Evolutionary conservation across 2,888 invertebrate species (phyloP).

Genomic region (Sepioteuthis lessoniana): DNA sequence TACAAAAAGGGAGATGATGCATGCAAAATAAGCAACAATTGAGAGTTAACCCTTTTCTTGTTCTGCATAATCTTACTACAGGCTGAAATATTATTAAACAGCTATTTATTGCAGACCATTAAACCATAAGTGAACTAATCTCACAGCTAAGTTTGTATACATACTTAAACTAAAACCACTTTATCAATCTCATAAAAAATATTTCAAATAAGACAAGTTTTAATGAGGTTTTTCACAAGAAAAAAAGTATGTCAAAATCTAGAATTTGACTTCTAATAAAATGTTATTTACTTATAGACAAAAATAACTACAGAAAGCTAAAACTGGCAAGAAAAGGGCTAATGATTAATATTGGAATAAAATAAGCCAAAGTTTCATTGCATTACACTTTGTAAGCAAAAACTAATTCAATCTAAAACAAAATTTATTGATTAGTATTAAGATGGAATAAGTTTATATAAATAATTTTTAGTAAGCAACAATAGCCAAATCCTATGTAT

Average conservation of each 20-base stretch:
- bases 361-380: neutral
- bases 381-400: neutral
- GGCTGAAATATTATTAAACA: neutral
- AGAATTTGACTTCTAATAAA: neutral
- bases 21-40: no score
- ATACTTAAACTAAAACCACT: neutral
- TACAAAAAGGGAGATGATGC: no score
- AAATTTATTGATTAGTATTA: neutral
- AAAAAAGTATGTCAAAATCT: neutral
- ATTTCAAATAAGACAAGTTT: neutral
- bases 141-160: neutral
- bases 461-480: neutral
- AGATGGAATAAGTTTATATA: neutral
- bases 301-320: neutral
- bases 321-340: neutral
- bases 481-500: neutral
- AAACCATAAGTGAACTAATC: neutral
- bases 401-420: neutral
- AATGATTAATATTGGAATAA: neutral
- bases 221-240: neutral
- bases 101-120: neutral
- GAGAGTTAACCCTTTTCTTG: no score
- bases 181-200: neutral
- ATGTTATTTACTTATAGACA: neutral
- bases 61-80: neutral